These are phyloP conservation scores for Chamaea fasciata DNA, from an alignment of 2,113 vertebrate genomes.

Conservation along the genomic window DNA sequence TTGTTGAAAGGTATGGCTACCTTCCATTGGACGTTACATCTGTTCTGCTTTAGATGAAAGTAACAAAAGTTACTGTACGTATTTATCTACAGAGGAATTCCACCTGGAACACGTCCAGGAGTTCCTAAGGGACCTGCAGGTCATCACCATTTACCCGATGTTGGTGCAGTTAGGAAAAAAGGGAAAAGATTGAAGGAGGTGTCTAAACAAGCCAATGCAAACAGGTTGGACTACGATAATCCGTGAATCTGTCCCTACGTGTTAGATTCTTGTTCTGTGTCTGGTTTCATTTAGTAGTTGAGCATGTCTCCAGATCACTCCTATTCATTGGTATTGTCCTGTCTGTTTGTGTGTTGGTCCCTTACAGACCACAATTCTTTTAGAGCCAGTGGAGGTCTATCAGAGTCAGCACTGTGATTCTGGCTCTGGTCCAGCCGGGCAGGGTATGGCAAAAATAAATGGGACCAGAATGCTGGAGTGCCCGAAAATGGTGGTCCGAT, in stretches of 20 bases:
- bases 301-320: background rate
- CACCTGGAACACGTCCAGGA: constrained; percentile 72
- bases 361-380: background rate
- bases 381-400: background rate
- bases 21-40: background rate
- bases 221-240: constrained; percentile 64
- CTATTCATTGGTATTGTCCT: background rate
- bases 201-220: constrained; percentile 77
- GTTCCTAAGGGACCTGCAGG: constrained; percentile 69
- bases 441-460: background rate
- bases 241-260: constrained; percentile 34
- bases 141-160: constrained; percentile 68
- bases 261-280: constrained; percentile 46
- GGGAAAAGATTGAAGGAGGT: constrained; percentile 82
- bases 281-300: background rate
- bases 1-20: constrained; percentile 66
- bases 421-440: background rate
- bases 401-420: background rate
- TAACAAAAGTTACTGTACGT: constrained; percentile 53
- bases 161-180: constrained; percentile 77
- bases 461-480: background rate
- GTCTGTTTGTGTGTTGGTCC: constrained; percentile 17
- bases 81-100: constrained; percentile 71
- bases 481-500: background rate
- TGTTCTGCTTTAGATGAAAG: constrained; percentile 44